Evolutionary conservation across 1,140 invertebrate genomes (phyloP), one percentile per base, ranked within the genome.

Genomic region (Paraescarpia echinospica): DNA sequence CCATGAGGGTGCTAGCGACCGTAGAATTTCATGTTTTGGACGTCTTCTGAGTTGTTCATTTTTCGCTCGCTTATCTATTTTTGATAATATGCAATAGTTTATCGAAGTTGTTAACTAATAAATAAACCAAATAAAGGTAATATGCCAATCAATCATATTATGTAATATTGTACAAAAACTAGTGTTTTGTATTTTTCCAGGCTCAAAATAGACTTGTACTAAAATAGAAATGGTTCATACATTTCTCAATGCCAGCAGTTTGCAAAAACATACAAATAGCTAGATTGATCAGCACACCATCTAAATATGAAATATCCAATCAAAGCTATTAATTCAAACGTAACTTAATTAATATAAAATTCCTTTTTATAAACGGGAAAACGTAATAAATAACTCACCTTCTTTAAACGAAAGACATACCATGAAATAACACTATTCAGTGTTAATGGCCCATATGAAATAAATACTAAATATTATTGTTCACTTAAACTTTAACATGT

Each of bases 381-480:
- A 77, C 22, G 22, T 18, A 31, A 77, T 41, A 77, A 77, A 18
- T 27, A 77, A 77, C 59, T 27, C 27, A 27, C 59, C 59, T 18
- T 18, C 59, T 77, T 6, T 77, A 77, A 77, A 27, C 8, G 27
- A 77, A 77, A 77, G 14, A 77, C 59, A 51, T 51, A 77, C 59
- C 14, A 77, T 77, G 14, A 77, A 77, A 51, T 51, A 18, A 51
- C 18, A 51, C 48, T 9, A 51, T 77, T 18, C 0, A 77, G 59
- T 18, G 22, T 77, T 51, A 9, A 18, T 90, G 33, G 89, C 33
- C 9, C 18, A 34, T 35, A 34, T 34, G 35, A 8, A 90, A 90
- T 34, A 90, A 35, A n/a, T 34, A 18, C 31, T 89, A 77, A 41
- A 35, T 33, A 92, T 92, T 33, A 77, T 92, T 41, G 91, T 92